Percentiles rank a stretch among this genome's conserved stretches.
Evolutionary conservation across 2,888 invertebrate species (phyloP).

Genomic region (Pherbina coryleti): DNA sequence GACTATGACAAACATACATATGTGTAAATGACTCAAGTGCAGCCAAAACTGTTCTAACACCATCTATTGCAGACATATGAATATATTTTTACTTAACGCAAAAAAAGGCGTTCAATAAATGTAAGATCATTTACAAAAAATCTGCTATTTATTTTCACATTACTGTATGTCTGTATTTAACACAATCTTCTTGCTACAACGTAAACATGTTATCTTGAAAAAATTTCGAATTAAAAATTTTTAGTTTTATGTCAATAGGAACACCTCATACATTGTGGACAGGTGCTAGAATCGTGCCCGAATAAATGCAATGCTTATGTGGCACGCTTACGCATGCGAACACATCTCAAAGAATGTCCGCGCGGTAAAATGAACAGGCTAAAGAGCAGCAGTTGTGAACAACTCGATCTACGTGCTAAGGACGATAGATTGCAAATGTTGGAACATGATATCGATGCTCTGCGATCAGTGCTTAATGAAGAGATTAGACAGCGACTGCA

Average conservation of each 20-base stretch:
- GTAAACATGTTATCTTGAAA: not conserved
- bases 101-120: too few relatives aligned
- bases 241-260: slow-evolving; percentile 68
- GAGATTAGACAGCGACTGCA: slow-evolving; percentile 68
- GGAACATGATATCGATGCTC: slow-evolving; percentile 61
- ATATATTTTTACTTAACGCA: too few relatives aligned
- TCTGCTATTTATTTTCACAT: too few relatives aligned
- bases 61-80: too few relatives aligned
- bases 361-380: slow-evolving; percentile 52
- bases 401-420: slow-evolving; percentile 53
- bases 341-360: slow-evolving; percentile 72
- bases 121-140: too few relatives aligned
- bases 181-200: too few relatives aligned
- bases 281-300: slow-evolving; percentile 79
- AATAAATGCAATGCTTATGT: slow-evolving; percentile 79
- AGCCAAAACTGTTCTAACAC: too few relatives aligned
- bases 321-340: slow-evolving; percentile 74
- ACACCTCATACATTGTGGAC: slow-evolving; percentile 79
- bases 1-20: too few relatives aligned
- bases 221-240: not conserved
- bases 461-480: slow-evolving; percentile 66
- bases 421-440: slow-evolving; percentile 59
- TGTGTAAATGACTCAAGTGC: too few relatives aligned
- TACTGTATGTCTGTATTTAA: too few relatives aligned
- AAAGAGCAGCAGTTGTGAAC: slow-evolving; percentile 53